Evolutionary conservation across 2,888 invertebrate species (phyloP).

Genomic region (Petrolisthes cinctipes): DNA sequence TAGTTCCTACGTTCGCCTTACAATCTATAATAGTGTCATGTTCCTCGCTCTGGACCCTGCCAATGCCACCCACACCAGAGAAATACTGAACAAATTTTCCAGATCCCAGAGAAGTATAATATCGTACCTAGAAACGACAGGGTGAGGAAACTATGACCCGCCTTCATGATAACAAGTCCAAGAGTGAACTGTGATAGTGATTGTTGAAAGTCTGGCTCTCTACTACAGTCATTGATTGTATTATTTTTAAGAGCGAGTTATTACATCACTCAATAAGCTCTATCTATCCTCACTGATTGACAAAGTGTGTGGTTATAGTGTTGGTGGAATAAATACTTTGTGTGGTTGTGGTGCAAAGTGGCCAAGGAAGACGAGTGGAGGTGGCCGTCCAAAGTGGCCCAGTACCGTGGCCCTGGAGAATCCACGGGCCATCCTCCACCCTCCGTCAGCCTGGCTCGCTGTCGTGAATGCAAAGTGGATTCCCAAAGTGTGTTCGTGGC

Average conservation of each 20-base stretch:
- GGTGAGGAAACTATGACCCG: too few relatives aligned
- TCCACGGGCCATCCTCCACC: slow-evolving; percentile 7
- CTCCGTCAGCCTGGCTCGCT: slow-evolving; percentile 13
- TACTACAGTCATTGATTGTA: too few relatives aligned
- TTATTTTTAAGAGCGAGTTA: too few relatives aligned
- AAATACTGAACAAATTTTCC: not conserved
- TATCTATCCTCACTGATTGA: not conserved
- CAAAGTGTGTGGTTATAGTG: slow-evolving; percentile 6
- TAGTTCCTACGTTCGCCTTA: slow-evolving; percentile 11
- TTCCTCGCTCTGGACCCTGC: not conserved
- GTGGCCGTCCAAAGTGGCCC: slow-evolving; percentile 36
- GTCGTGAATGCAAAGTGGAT: slow-evolving; percentile 35
- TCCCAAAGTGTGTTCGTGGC: slow-evolving; percentile 32
- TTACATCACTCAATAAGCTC: too few relatives aligned
- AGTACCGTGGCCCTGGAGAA: slow-evolving; percentile 27
- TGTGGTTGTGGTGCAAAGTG: not conserved
- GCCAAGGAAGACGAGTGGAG: not conserved
- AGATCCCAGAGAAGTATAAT: too few relatives aligned
- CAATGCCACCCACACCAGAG: not conserved
- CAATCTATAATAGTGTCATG: not conserved
- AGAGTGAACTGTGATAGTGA: too few relatives aligned
- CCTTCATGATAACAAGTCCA: too few relatives aligned
- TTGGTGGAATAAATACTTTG: not conserved
- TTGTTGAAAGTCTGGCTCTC: too few relatives aligned
- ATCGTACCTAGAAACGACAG: too few relatives aligned